Base-by-base conservation (phyloP, 2,797 vertebrate species). In the Pristis pectinata region DNA sequence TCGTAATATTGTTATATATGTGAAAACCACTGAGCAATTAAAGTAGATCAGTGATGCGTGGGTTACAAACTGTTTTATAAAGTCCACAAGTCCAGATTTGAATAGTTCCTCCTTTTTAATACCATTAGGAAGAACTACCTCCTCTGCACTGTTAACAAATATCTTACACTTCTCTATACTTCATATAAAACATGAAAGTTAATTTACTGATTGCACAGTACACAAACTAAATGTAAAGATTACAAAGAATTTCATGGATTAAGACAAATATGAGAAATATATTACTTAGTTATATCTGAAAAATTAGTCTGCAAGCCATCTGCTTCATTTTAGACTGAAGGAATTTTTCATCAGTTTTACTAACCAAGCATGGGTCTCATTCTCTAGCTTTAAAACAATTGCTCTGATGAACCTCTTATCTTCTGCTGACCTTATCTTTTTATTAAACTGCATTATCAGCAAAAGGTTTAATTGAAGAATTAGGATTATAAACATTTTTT, bases 21-120 rank as follows among this genome's bases (percentile, higher is more conserved):
- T 67, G n/a, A 67, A 91, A 91, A 67, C 37, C 10, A 67, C 37
- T 61, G 22, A 91, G 59, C 64, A 91, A 67, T 67, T 91, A 67
- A 67, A 67, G n/a, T 67, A 67, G 22, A 91, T 91, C 8, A 91
- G 87, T 64, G n/a, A 64, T 91, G 59, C 59, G 64, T 22, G 7
- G 59, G 7, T 91, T 91, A 87, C 59, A 91, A 67, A 91, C 59
- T 91, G 87, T 59, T 67, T 91, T 67, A 37, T 22, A 61, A 91
- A 67, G 34, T 8, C 64, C 22, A 22, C 61, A 41, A 64, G 87
- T 89, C 61, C 37, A 24, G 22, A 67, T 91, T 22, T 64, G 59
- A 91, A 87, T 41, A 41, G 61, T 87, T 87, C 83, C 53, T 87
- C 53, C 34, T 59, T 87, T 30, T 53, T 61, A 53, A 91, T 91